Base-by-base conservation (phyloP, 2,113 vertebrate species). In the Myanophis thanlyinensis region DNA sequence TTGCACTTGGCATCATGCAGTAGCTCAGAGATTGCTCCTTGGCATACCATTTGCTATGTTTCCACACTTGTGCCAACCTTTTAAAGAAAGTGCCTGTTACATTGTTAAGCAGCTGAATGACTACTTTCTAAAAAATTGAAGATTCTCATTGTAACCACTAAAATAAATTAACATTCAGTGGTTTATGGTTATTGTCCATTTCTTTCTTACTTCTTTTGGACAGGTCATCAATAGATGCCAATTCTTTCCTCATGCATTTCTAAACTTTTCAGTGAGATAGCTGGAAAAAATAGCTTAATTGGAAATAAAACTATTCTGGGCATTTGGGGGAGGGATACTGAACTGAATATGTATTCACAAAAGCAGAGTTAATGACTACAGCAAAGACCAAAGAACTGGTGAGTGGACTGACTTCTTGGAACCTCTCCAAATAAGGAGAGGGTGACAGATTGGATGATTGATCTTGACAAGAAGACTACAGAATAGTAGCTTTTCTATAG, bases 1-100 rank as follows among this genome's bases (percentile, higher is more conserved):
- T 96, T 95, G 93, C 85, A 87, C 80, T 96, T 97, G 96, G 95
- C 94, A 80, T 96, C 94, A 48, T 93, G 92, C 93, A 62, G 91
- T 94, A 59, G 92, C 94, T 94, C 46, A 54, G 94, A 90, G 94
- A 95, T 94, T 87, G 12, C 67, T 47, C 23, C 95, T 92, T 95
- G 94, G 94, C 49, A 51, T 95, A 56, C 67, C 62, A 91, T 96
- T 96, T 95, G 80, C 90, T 94, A 25, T 91, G 91, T 94, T 97
- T 95, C 94, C 93, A 90, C 87, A 93, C 89, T 94, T 93, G 52
- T 94, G 40, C 86, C 93, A 30, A 35, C 23, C 15, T 48, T 95
- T 91, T 89, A 95, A 93, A 93, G 67, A 89, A 94, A 90, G 22
- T 88, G 90, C 86, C 89, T 51, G 46, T 90, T 87, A 92, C 85